Conservation (phyloP, 2,888 invertebrate genomes). For the Scotopteryx bipunctaria region DNA sequence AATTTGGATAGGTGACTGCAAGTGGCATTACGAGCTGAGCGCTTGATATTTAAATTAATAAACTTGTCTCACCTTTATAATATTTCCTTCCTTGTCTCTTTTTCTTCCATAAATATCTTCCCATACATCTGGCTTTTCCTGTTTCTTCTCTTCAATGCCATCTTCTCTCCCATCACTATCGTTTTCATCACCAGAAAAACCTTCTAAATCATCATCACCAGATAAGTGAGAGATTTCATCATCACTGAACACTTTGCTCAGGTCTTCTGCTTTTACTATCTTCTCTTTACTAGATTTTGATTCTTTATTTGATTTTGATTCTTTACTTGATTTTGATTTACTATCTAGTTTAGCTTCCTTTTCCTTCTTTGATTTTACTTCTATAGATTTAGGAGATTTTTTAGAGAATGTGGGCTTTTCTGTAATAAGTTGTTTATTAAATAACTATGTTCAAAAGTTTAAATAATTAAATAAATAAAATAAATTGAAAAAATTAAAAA, state of each 20-base stretch:
- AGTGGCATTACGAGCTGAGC: no score
- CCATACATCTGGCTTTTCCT: slow-evolving; percentile 81
- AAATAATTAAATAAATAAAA: no score
- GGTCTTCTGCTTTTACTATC: slow-evolving; percentile 58
- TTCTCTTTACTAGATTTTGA: slow-evolving; percentile 41
- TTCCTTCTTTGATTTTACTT: slow-evolving; percentile 35
- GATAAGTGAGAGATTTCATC: slow-evolving; percentile 75
- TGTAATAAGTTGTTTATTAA: no score
- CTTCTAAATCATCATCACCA: slow-evolving; percentile 51
- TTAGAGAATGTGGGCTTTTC: slow-evolving; percentile 48
- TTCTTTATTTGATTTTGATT: slow-evolving; percentile 17
- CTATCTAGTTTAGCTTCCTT: slow-evolving; percentile 16
- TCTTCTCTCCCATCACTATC: slow-evolving; percentile 46
- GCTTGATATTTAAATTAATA: not conserved
- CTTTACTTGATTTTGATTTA: slow-evolving; percentile 29
- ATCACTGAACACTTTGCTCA: slow-evolving; percentile 71
- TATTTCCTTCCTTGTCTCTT: slow-evolving; percentile 90
- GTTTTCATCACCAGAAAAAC: slow-evolving; percentile 30
- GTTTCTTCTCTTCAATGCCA: slow-evolving; percentile 46
- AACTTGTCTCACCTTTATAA: slow-evolving; percentile 83
- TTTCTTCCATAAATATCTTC: slow-evolving; percentile 98
- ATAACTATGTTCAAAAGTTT: no score
- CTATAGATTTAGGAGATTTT: slow-evolving; percentile 41
- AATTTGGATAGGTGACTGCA: no score
- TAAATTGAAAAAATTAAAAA: no score